These are phyloP conservation scores for Pangasius mekongensis DNA, from an alignment of 2,797 vertebrate species.

Conservation along the genomic window DNA sequence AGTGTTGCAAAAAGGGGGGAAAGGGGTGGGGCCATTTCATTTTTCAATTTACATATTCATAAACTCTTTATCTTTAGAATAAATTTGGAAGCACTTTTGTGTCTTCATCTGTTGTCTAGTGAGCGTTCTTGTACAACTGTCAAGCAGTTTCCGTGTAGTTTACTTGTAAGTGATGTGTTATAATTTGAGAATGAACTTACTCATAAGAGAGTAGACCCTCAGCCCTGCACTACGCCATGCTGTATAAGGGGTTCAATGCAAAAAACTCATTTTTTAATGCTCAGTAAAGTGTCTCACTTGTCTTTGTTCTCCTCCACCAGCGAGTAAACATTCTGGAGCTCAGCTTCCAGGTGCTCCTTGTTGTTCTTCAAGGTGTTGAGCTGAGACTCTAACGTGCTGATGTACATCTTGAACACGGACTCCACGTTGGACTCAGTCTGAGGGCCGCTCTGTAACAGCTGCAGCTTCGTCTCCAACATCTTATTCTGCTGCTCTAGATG, in stretches of 20 bases:
- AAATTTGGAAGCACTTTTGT: not conserved
- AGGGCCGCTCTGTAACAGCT: slow-evolving; percentile 75
- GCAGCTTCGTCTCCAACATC: slow-evolving; percentile 88
- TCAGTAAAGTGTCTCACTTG: slow-evolving; percentile 49
- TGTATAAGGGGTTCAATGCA: not conserved
- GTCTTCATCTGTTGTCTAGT: not conserved
- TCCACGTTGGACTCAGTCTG: slow-evolving; percentile 62
- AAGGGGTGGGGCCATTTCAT: not conserved
- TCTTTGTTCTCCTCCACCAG: slow-evolving; percentile 75
- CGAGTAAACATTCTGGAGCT: slow-evolving; percentile 68
- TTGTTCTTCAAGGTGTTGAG: slow-evolving; percentile 67
- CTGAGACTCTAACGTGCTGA: slow-evolving; percentile 71
- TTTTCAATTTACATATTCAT: not conserved
- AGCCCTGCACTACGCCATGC: not conserved
- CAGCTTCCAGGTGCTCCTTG: slow-evolving; percentile 68
- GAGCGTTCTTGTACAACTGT: not conserved
- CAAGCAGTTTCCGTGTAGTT: not conserved
- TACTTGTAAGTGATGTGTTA: not conserved
- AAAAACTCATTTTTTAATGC: not conserved
- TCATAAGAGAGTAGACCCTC: not conserved
- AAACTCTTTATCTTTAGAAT: not conserved
- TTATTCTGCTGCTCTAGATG: slow-evolving; percentile 88
- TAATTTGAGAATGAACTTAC: not conserved
- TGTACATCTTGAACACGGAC: slow-evolving; percentile 77
- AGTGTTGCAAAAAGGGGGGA: not conserved